phyloP scores from a whole-genome alignment of 53 echinoderm and acorn worm species.

The Crossaster papposus region DNA sequence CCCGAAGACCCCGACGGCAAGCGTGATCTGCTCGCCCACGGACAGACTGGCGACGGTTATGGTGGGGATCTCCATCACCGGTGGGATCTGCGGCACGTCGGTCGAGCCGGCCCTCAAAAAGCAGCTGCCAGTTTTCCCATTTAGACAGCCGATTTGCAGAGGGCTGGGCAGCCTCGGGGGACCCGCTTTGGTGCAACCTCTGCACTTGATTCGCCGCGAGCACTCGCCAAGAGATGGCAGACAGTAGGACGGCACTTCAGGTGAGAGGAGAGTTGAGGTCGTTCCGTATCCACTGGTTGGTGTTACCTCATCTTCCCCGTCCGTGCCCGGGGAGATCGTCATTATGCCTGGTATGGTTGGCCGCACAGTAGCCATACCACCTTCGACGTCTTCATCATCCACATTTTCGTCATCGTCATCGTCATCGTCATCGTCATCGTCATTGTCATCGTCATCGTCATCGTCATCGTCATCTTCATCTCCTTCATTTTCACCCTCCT shows the following conservation, averaged over 20 bases:
- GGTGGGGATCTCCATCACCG: neutral
- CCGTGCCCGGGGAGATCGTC: neutral
- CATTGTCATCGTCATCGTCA: neutral
- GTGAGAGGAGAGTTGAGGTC: neutral
- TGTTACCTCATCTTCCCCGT: neutral
- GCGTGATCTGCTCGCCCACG: neutral
- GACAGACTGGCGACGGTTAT: neutral
- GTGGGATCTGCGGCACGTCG: neutral
- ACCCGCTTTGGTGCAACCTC: neutral
- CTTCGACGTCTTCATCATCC: too few relatives aligned
- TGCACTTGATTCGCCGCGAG: neutral
- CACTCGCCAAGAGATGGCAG: neutral
- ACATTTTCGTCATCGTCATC: too few relatives aligned
- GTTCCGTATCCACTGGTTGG: too few relatives aligned
- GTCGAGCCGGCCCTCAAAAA: neutral
- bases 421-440: too few relatives aligned
- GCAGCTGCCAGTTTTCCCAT: neutral
- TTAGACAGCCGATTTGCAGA: neutral
- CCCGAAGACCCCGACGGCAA: neutral
- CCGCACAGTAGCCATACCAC: neutral
- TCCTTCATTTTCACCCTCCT: neutral
- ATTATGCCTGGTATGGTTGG: neutral
- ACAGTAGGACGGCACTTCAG: neutral
- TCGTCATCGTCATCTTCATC: neutral
- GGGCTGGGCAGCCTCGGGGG: neutral